A percentile compares a stretch with the other conserved stretches of the same genome.
Evolutionary conservation across 1,140 invertebrate genomes (phyloP).

Genomic region (Galendromus occidentalis): DNA sequence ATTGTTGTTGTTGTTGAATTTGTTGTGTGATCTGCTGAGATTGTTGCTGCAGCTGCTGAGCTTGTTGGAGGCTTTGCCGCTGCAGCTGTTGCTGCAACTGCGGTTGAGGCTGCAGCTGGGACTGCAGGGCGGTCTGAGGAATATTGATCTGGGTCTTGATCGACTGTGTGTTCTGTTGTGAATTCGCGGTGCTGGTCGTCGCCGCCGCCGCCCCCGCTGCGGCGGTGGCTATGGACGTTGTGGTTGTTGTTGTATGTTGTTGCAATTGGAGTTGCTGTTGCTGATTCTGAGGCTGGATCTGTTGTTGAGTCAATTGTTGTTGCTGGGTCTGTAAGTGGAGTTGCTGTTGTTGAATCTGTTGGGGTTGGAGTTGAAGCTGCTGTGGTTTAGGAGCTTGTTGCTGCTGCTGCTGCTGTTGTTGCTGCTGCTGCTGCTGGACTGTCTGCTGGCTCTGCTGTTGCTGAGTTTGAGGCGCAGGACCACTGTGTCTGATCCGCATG

Average conservation of each 20-base stretch:
- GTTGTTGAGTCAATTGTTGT: conserved; percentile 36
- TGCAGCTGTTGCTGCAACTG: not conserved
- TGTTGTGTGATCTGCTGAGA: not conserved
- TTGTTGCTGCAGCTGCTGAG: not conserved
- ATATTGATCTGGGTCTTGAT: too few species aligned
- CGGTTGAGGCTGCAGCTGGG: not conserved
- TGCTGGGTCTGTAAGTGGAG: conserved; percentile 36
- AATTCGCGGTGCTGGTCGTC: not conserved
- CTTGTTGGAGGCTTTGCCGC: not conserved
- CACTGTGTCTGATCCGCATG: conserved; percentile 21
- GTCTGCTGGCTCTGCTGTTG: conserved; percentile 28
- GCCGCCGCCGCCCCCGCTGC: not conserved
- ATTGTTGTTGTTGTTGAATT: not conserved
- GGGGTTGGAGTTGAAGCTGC: conserved; percentile 40
- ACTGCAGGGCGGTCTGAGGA: not conserved
- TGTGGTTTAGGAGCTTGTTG: conserved; percentile 33
- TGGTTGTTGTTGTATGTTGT: not conserved
- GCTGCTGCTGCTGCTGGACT: conserved; percentile 20
- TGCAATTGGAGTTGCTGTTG: conserved; percentile 35
- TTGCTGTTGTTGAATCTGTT: conserved; percentile 45
- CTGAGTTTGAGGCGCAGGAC: conserved; percentile 35
- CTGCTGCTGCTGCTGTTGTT: conserved; percentile 13
- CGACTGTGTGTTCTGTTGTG: too few species aligned
- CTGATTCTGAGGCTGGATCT: conserved; percentile 27
- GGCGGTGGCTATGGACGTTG: not conserved